Percentiles rank a stretch among this genome's conserved stretches.
phyloP scores from a whole-genome alignment of 2,888 invertebrate genomes.

The Philaethria dido region DNA sequence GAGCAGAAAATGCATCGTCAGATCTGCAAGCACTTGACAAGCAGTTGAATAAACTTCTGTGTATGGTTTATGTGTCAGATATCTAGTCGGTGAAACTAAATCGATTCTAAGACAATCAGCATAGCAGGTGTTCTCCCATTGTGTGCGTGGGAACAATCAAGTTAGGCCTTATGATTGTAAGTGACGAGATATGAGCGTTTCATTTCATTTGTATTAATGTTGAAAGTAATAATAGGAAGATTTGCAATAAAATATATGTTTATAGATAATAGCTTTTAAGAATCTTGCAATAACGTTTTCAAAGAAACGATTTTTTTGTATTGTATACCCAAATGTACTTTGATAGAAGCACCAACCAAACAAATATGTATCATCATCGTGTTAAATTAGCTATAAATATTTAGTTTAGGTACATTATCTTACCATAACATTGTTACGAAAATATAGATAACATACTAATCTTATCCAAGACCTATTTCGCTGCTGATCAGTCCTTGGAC shows the following conservation, averaged over 20 bases:
- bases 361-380: too few relatives aligned
- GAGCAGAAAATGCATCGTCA: constrained; percentile 43
- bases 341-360: too few relatives aligned
- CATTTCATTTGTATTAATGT: not conserved
- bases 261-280: not conserved
- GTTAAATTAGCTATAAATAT: too few relatives aligned
- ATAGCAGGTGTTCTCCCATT: constrained; percentile 69
- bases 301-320: too few relatives aligned
- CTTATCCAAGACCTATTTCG: constrained; percentile 15
- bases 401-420: not conserved
- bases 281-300: too few relatives aligned
- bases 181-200: constrained; percentile 54
- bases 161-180: constrained; percentile 55
- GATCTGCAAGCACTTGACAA: constrained; percentile 38
- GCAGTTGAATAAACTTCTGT: constrained; percentile 55
- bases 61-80: constrained; percentile 57
- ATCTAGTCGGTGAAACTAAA: constrained; percentile 67
- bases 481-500: constrained; percentile 50
- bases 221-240: not conserved
- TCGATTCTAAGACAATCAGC: constrained; percentile 70
- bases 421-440: not conserved
- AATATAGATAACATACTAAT: not conserved
- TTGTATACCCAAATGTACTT: too few relatives aligned
- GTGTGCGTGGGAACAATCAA: constrained; percentile 73
- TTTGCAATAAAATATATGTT: not conserved